Conservation (phyloP, 2,888 invertebrate genomes). For the Nemotelus pantherinus region DNA sequence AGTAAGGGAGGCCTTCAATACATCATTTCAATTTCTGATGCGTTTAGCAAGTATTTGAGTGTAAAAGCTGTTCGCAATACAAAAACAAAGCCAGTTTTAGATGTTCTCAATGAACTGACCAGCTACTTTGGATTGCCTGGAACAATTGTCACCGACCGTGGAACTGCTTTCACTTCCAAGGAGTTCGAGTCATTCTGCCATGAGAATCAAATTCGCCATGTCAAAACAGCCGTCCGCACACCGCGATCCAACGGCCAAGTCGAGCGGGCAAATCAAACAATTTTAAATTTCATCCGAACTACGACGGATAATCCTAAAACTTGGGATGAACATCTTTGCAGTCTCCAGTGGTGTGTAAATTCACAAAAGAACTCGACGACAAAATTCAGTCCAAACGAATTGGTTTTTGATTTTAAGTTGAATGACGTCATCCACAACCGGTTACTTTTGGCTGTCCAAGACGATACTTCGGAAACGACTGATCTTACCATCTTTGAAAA, state of each 20-base stretch:
- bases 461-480: not conserved
- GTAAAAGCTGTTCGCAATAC: too few relatives aligned
- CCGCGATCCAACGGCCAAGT: slow-evolving; percentile 48
- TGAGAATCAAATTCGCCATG: too few relatives aligned
- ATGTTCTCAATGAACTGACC: slow-evolving; percentile 47
- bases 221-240: too few relatives aligned
- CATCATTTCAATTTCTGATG: too few relatives aligned
- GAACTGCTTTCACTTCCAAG: slow-evolving; percentile 54
- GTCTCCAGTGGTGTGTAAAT: slow-evolving; percentile 49
- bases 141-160: slow-evolving; percentile 54
- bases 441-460: slow-evolving; percentile 36
- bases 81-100: slow-evolving; percentile 52
- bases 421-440: slow-evolving; percentile 47
- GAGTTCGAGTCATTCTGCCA: too few relatives aligned
- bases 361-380: not conserved
- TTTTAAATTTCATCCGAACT: slow-evolving; percentile 52
- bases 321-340: slow-evolving; percentile 48
- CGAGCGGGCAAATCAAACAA: slow-evolving; percentile 49
- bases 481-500: not conserved
- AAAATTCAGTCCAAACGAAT: not conserved
- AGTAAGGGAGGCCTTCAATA: slow-evolving; percentile 48
- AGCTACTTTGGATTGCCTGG: slow-evolving; percentile 53
- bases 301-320: slow-evolving; percentile 45
- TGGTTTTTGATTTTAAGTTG: slow-evolving; percentile 47
- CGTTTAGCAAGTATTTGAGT: too few relatives aligned